Conservation (phyloP, 2,888 invertebrate species). For the Drosophila peninsularis region DNA sequence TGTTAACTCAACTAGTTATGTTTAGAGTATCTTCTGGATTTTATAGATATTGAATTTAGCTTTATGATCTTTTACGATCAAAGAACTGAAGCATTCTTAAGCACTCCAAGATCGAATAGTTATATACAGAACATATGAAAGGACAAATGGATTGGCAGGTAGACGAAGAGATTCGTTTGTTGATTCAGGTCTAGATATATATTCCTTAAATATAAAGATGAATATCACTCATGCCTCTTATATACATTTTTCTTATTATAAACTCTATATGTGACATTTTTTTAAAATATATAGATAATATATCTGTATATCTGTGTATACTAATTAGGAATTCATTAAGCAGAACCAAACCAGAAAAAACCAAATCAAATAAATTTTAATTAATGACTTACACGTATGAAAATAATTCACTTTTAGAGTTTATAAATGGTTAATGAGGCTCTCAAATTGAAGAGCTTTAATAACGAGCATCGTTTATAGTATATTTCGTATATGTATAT, state of each 20-base stretch:
- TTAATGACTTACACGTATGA: background rate
- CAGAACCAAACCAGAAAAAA: constrained; percentile 8
- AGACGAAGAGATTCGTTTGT: background rate
- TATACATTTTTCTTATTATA: too few species aligned
- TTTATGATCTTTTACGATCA: too few species aligned
- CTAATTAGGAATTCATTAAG: constrained; percentile 29
- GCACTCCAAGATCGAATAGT: too few species aligned
- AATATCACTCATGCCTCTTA: too few species aligned
- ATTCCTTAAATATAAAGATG: too few species aligned
- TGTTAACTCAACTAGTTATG: too few species aligned
- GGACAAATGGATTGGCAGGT: background rate
- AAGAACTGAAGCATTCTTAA: too few species aligned
- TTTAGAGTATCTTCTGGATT: too few species aligned
- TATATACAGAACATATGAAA: too few species aligned
- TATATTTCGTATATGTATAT: background rate
- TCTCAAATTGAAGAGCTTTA: constrained; percentile 16
- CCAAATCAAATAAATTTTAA: background rate
- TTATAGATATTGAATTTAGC: too few species aligned
- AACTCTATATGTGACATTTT: too few species aligned
- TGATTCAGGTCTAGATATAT: too few species aligned
- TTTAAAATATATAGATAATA: background rate
- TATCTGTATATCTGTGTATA: background rate
- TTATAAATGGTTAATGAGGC: constrained; percentile 20
- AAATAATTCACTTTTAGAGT: constrained; percentile 1
- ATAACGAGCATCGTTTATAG: constrained; percentile 5